phyloP scores from a whole-genome alignment of 2,797 vertebrate species.

The Gobionotothen gibberifrons region DNA sequence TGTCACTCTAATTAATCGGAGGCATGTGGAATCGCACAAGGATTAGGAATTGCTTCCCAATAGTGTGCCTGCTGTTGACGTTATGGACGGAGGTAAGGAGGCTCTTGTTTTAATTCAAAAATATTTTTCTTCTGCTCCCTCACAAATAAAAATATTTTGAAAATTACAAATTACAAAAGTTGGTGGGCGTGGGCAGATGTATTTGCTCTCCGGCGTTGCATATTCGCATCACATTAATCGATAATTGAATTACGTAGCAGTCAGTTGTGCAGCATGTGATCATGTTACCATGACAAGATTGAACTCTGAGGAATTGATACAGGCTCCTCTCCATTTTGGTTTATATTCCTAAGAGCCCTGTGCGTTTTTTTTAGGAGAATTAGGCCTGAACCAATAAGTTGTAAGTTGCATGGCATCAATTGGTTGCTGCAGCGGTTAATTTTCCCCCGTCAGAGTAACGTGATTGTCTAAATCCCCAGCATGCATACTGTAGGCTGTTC shows the following conservation, averaged over 20 bases:
- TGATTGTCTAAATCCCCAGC: constrained; percentile 25
- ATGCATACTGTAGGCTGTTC: constrained; percentile 37
- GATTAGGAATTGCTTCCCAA: constrained; percentile 84
- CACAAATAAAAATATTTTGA: constrained; percentile 32
- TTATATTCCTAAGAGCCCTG: constrained; percentile 21
- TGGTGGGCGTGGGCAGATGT: constrained; percentile 74
- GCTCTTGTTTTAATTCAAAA: not conserved
- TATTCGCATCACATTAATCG: constrained; percentile 70
- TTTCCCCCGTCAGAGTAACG: constrained; percentile 30
- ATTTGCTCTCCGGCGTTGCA: constrained; percentile 44
- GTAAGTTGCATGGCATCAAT: constrained; percentile 65
- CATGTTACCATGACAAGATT: constrained; percentile 75
- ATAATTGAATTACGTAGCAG: constrained; percentile 79
- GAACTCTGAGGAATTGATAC: constrained; percentile 61
- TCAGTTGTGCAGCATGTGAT: constrained; percentile 78
- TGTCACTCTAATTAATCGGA: constrained; percentile 85
- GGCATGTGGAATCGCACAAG: constrained; percentile 88
- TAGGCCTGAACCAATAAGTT: constrained; percentile 66
- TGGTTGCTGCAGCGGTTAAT: constrained; percentile 51
- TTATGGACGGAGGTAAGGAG: constrained; percentile 88
- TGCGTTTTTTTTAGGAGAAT: not conserved
- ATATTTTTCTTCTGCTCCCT: not conserved
- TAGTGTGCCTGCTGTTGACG: constrained; percentile 88
- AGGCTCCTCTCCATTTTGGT: constrained; percentile 58
- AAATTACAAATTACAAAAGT: constrained; percentile 72